Base-by-base conservation (phyloP, 1,140 invertebrate genomes). In the Heliconius congener region DNA sequence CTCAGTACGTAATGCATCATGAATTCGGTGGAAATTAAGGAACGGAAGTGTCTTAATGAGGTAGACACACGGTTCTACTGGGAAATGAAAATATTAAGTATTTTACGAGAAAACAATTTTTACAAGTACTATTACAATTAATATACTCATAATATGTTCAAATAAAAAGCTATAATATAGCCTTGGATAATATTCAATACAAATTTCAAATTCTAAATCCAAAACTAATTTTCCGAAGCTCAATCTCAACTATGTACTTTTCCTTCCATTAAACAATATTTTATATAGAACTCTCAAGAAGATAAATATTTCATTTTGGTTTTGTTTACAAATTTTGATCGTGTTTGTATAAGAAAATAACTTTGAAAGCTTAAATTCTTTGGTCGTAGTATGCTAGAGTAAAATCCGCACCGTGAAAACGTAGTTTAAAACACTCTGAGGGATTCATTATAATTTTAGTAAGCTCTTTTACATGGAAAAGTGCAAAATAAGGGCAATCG, bases 281-380 rank as follows among this genome's bases (percentile, higher is more conserved):
- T 66, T 66, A 16, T 30, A 30, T 66, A 66, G 60, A 66, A 66
- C 74, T 76, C 30, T 52, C 19, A 74, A 74, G 74, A 75, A 79
- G 73, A 79, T 79, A 80, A 80, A 80, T 74, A 75, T 76, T 80
- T 80, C 79, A 80, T 73, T 80, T 73, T 75, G 75, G 73, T 80
- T 80, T 72, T 80, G 74, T 80, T 80, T 80, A 73, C 79, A 73
- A 72, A 80, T 72, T 76, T 75, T 74, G 74, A 80, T 74, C 75
- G 71, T 80, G 79, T 80, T 80, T 80, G 74, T 80, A 30, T 76
- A 76, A 80, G 79, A 76, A 80, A 80, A 80, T 80, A 80, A 80
- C 50, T 80, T 80, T 73, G 71, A 18, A 60, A 77, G 79, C 79
- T 80, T 73, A 80, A 77, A 80, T 55, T 77, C 75, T 80, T 76